Conservation (phyloP, 2,888 invertebrate genomes). For the Strigamia maritima region DNA sequence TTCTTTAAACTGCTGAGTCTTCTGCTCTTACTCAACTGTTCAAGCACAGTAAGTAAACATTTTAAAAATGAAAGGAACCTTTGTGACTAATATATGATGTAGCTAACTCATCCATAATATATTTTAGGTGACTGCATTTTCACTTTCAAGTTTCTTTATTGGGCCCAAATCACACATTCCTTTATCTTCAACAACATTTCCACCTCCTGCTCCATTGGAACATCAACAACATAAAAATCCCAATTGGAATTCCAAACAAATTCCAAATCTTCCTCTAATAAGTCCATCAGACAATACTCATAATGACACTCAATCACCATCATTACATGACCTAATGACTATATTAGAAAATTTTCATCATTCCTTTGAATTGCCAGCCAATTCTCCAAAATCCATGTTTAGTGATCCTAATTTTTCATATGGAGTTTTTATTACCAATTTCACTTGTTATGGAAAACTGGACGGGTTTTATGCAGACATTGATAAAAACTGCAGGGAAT, state of each 20-base stretch:
- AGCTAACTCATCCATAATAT: too few species aligned
- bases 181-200: background rate
- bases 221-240: background rate
- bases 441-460: background rate
- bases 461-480: background rate
- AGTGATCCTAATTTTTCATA: background rate
- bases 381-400: background rate
- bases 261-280: background rate
- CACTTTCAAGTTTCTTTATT: background rate
- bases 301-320: background rate
- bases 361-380: background rate
- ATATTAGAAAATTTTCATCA: background rate
- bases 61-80: too few species aligned
- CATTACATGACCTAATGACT: background rate
- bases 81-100: too few species aligned
- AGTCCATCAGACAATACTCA: background rate
- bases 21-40: too few species aligned
- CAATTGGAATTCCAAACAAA: background rate
- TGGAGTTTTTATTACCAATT: background rate
- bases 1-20: too few species aligned
- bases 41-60: too few species aligned
- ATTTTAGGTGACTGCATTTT: too few species aligned
- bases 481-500: background rate
- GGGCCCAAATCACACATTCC: background rate
- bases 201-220: background rate